Percentiles rank a stretch among this genome's conserved stretches.
These are phyloP conservation scores for Callospermophilus lateralis DNA, from an alignment of 2,113 vertebrate genomes.

Conservation along the genomic window DNA sequence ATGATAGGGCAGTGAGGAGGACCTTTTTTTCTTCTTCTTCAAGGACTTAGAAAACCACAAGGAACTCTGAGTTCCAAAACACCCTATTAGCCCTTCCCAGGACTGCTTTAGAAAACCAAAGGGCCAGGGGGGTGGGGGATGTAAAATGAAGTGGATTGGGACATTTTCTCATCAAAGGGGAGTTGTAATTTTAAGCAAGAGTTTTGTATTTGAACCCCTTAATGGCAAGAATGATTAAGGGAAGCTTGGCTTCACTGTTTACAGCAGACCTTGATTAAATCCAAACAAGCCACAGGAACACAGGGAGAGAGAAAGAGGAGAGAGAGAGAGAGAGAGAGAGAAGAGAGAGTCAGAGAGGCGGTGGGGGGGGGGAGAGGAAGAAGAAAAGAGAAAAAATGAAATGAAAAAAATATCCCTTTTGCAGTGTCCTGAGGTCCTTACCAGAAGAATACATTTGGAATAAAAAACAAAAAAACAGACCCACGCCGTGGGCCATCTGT, in stretches of 20 bases:
- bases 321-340: not conserved
- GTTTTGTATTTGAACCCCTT: not conserved
- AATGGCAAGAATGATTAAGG: conserved; percentile 26
- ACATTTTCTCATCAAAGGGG: not conserved
- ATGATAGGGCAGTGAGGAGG: conserved; percentile 30
- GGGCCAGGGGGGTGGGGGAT: not conserved
- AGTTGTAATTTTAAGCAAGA: conserved; percentile 57
- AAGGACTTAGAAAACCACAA: conserved; percentile 65
- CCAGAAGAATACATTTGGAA: not conserved
- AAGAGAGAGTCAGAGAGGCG: no score
- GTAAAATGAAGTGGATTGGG: not conserved
- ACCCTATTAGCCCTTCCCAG: conserved; percentile 77
- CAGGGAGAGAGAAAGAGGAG: fast-evolving
- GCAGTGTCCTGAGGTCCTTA: not conserved
- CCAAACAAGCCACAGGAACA: conserved; percentile 39
- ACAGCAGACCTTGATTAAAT: conserved; percentile 61
- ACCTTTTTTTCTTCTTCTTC: not conserved
- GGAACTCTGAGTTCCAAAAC: conserved; percentile 83
- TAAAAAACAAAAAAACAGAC: not conserved
- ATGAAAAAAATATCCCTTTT: not conserved
- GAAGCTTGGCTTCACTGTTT: not conserved
- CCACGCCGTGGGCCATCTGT: fast-evolving
- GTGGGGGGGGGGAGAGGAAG: not conserved
- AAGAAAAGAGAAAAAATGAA: not conserved
- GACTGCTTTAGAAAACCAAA: conserved; percentile 59